Evolutionary conservation across 2,113 vertebrate genomes (phyloP).

Genomic region (Columba janthina): DNA sequence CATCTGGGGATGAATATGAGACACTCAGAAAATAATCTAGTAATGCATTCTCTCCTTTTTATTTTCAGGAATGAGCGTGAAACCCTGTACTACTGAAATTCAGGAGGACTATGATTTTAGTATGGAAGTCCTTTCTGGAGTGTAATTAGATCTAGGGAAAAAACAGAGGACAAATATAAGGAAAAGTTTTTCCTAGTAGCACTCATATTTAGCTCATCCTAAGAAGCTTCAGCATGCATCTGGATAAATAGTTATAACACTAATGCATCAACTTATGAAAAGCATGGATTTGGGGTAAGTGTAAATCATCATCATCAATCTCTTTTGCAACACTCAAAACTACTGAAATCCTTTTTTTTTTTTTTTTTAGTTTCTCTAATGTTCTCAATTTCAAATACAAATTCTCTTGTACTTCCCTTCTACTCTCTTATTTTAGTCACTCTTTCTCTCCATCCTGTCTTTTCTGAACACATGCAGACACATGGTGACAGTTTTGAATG

Average conservation of each 20-base stretch:
- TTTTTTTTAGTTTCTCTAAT: background rate
- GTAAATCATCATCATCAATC: background rate
- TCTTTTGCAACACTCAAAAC: background rate
- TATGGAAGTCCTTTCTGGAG: background rate
- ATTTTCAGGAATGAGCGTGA: background rate
- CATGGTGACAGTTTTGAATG: background rate
- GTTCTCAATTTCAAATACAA: background rate
- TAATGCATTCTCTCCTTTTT: background rate
- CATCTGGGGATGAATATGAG: background rate
- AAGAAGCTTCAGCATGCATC: background rate
- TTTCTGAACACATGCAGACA: background rate
- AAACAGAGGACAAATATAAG: background rate
- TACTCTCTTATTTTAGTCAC: background rate
- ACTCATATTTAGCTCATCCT: background rate
- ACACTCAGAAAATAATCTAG: background rate
- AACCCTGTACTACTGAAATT: background rate
- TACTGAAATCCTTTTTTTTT: background rate
- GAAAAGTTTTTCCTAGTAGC: background rate
- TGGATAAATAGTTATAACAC: background rate
- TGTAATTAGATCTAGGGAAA: background rate
- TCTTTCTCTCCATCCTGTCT: background rate
- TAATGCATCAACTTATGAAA: background rate
- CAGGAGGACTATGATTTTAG: background rate
- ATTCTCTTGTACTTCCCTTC: background rate
- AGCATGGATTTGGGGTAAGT: background rate